Conservation (phyloP, 2,888 invertebrate species). For the Drosophila heteroneura region DNA sequence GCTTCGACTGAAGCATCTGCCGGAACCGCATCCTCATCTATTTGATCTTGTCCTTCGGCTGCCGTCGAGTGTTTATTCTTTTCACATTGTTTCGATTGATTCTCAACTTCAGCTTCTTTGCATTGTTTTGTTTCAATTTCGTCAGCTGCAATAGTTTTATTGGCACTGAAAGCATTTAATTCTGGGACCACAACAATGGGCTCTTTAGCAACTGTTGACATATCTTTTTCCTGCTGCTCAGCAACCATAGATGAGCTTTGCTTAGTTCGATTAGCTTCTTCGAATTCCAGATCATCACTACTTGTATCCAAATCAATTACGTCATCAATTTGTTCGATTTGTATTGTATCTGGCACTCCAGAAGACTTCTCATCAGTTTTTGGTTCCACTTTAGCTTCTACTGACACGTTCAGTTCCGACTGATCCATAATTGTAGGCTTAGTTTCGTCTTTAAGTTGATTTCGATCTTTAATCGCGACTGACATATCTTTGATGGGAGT, state of each 20-base stretch:
- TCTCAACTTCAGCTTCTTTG: neutral
- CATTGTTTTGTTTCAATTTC: neutral
- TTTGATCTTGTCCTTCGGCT: neutral
- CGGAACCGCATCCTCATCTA: neutral
- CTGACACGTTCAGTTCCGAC: neutral
- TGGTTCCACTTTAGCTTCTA: neutral
- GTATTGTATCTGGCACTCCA: neutral
- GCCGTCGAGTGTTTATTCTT: neutral
- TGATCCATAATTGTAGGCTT: neutral
- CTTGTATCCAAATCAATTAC: constrained; percentile 12
- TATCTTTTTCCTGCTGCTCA: neutral
- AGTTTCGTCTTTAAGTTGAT: neutral
- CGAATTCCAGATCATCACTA: neutral
- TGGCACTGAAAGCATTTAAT: neutral
- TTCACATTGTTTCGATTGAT: neutral
- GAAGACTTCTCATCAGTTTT: neutral
- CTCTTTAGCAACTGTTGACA: neutral
- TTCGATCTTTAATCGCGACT: too few relatives aligned
- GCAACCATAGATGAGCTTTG: neutral
- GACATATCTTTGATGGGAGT: neutral
- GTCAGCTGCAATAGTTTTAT: neutral
- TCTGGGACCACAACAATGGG: too few relatives aligned
- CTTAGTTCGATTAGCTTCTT: neutral
- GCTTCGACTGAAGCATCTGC: neutral
- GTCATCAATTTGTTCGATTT: neutral